These are phyloP conservation scores for pig (Sus scrofa) DNA, from an alignment of 2,113 vertebrate species.

Conservation along the genomic window DNA sequence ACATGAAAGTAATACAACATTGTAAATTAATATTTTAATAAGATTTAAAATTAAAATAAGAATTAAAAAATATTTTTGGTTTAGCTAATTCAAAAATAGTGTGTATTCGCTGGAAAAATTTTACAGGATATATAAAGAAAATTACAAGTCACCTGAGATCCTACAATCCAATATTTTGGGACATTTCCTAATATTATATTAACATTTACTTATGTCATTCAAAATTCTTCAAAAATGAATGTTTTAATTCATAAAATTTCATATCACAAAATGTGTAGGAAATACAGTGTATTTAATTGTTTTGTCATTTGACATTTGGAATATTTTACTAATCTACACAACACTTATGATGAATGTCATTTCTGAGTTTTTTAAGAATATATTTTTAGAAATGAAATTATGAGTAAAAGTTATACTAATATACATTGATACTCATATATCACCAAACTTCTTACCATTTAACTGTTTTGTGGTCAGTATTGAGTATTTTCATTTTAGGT, in stretches of 20 bases:
- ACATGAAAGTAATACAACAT: no score
- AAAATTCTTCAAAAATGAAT: neutral
- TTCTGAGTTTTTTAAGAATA: neutral
- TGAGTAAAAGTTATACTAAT: neutral
- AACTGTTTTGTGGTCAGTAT: neutral
- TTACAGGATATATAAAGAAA: neutral
- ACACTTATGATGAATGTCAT: neutral
- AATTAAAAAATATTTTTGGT: neutral
- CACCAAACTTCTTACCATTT: neutral
- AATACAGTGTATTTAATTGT: neutral
- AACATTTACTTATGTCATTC: neutral
- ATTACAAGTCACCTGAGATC: neutral
- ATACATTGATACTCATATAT: neutral
- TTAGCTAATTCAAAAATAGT: neutral
- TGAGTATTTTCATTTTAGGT: neutral
- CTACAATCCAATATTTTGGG: neutral
- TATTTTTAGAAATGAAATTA: neutral
- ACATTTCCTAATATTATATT: slow-evolving; percentile 2
- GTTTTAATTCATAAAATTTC: neutral
- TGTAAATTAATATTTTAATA: no score
- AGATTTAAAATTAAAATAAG: no score
- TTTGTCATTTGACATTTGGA: neutral
- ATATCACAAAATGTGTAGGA: neutral
- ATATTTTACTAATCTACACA: neutral
- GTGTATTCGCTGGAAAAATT: neutral